Base-by-base conservation (phyloP, 1,140 invertebrate species). In the Ceratina japonica region DNA sequence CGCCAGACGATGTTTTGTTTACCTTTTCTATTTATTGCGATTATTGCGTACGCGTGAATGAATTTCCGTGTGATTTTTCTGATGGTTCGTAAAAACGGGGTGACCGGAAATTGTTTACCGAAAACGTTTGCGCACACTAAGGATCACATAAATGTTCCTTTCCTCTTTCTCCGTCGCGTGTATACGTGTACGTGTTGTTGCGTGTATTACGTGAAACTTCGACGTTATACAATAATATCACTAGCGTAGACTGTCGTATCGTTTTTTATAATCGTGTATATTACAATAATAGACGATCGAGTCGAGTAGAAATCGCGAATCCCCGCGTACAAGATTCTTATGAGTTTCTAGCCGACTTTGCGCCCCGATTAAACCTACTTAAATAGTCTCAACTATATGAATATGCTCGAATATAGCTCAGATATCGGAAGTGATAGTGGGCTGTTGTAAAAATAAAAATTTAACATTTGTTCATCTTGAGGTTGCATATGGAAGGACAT, bases 401-500 rank as follows among this genome's bases (percentile, higher is more conserved):
- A 80, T 85, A 84, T 77, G 85, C 75, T 81, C 80, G 80, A 84
- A 86, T 86, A 82, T 86, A 82, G 74, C 85, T 87, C 82, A 84
- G 80, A 86, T 84, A 85, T 87, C 85, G 84, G 83, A 87, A 87
- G 85, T 87, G 86, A 84, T 85, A 84, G 85, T 86, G 86, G 85
- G 80, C 72, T 82, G 80, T 86, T 86, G 85, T 86, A 90, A 90
- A 89, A 90, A 90, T 88, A 88, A 89, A 88, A 87, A 86, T 89
- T 85, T 90, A 91, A 90, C 87, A 90, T 91, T 87, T 91, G 87
- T 91, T 56, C 85, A 88, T 88, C 87, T 85, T 91, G 90, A 91
- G 89, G 89, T 91, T 91, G 90, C 86, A 82, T 87, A 90, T 91
- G 90, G 90, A 91, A 91, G 90, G 90, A 91, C 89, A 90, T 90